These are phyloP conservation scores for Myotis findleyi DNA, from an alignment of 2,797 vertebrate species.

Conservation along the genomic window DNA sequence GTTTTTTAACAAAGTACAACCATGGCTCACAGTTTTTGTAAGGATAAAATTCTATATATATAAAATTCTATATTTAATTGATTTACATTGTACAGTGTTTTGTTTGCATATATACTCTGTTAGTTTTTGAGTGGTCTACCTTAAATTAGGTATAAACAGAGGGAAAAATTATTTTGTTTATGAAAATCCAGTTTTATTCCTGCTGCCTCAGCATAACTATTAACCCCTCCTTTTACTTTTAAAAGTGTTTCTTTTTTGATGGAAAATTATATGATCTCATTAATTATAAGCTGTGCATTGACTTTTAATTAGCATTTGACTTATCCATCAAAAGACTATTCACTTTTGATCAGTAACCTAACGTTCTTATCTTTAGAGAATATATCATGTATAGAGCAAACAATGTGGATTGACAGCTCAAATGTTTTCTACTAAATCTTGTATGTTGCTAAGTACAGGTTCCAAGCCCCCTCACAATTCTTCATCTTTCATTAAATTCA, in stretches of 20 bases:
- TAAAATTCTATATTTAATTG: background rate
- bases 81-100: background rate
- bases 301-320: background rate
- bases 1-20: background rate
- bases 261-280: background rate
- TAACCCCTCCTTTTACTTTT: background rate
- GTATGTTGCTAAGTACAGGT: background rate
- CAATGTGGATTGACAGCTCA: background rate
- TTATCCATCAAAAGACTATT: background rate
- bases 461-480: background rate
- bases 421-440: slow-evolving; percentile 51
- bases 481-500: background rate
- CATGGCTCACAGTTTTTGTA: background rate
- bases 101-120: background rate
- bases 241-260: background rate
- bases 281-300: background rate
- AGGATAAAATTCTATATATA: background rate
- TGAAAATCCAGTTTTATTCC: background rate
- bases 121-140: background rate
- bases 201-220: background rate
- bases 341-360: background rate
- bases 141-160: background rate
- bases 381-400: slow-evolving; percentile 2
- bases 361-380: background rate
- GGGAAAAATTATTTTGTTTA: background rate